Conservation (phyloP, 2,888 invertebrate genomes). For the Xiphydria camelus region DNA sequence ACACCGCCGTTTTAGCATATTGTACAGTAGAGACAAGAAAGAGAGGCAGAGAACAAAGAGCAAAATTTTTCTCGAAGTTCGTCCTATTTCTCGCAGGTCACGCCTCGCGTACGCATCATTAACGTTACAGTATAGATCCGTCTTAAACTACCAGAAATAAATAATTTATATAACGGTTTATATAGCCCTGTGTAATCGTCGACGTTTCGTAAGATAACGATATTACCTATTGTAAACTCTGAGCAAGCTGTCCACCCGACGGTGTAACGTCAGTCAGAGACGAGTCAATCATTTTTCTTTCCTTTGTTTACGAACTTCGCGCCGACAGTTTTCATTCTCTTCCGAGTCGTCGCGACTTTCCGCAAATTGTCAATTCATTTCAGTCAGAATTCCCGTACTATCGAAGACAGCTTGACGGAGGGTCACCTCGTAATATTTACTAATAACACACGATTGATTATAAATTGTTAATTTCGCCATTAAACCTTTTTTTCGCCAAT, state of each 20-base stretch:
- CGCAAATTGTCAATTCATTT: not conserved
- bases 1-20: slow-evolving; percentile 34
- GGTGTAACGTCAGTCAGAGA: too few relatives aligned
- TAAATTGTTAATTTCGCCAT: slow-evolving; percentile 44
- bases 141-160: too few relatives aligned
- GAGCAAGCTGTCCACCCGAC: slow-evolving; percentile 40
- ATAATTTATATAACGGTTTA: too few relatives aligned
- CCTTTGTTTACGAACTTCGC: too few relatives aligned
- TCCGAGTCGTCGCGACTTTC: too few relatives aligned
- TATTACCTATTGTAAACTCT: slow-evolving; percentile 48
- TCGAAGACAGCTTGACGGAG: slow-evolving; percentile 46
- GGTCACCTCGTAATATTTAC: slow-evolving; percentile 33
- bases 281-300: too few relatives aligned
- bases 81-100: not conserved
- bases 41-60: slow-evolving; percentile 7
- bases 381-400: not conserved
- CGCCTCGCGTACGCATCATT: not conserved
- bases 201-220: not conserved
- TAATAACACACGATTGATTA: slow-evolving; percentile 35
- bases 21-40: slow-evolving; percentile 16
- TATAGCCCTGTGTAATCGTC: too few relatives aligned
- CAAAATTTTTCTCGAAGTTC: not conserved
- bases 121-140: too few relatives aligned
- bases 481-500: slow-evolving; percentile 44
- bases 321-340: too few relatives aligned